phyloP scores from a whole-genome alignment of 2,888 invertebrate genomes.

The Quadriops clusia region DNA sequence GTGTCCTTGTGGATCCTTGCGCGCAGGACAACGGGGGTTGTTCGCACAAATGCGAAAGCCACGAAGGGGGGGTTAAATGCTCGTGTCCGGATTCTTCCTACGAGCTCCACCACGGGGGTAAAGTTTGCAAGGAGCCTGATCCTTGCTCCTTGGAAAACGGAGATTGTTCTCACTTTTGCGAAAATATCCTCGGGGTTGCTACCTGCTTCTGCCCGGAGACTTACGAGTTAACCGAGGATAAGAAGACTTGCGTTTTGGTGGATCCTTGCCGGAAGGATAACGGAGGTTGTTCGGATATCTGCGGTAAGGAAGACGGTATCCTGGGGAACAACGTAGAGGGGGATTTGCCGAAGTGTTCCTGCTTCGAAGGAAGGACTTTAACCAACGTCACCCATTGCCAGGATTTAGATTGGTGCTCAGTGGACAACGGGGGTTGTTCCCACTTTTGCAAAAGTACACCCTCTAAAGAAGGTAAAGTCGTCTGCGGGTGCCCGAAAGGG shows the following conservation, averaged over 20 bases:
- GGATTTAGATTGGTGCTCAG: conserved; percentile 23
- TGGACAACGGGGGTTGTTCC: conserved; percentile 39
- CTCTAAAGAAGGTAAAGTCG: conserved; percentile 24
- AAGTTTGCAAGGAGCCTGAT: conserved; percentile 22
- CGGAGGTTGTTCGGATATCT: conserved; percentile 36
- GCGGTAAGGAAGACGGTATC: conserved; percentile 27
- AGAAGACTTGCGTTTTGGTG: conserved; percentile 11
- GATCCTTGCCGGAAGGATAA: conserved; percentile 20
- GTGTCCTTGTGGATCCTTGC: conserved; percentile 44
- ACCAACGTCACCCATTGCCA: conserved; percentile 13
- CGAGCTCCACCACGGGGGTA: conserved; percentile 34
- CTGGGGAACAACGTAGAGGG: too few relatives aligned
- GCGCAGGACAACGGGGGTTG: conserved; percentile 47
- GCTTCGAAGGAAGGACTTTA: too few relatives aligned
- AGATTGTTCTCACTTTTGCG: conserved; percentile 41
- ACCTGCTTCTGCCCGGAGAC: conserved; percentile 6
- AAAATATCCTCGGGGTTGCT: conserved; percentile 34
- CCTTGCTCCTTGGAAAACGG: conserved; percentile 24
- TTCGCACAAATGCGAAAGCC: conserved; percentile 43
- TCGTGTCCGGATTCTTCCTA: conserved; percentile 40
- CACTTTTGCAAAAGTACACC: conserved; percentile 42
- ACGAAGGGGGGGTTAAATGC: conserved; percentile 35
- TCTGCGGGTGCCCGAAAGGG: conserved; percentile 25
- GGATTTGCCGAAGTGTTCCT: conserved; percentile 10
- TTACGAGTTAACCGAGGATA: conserved; percentile 6